Evolutionary conservation across 2,888 invertebrate species (phyloP), one percentile per base, ranked within the genome.

Genomic region (Deilephila elpenor): DNA sequence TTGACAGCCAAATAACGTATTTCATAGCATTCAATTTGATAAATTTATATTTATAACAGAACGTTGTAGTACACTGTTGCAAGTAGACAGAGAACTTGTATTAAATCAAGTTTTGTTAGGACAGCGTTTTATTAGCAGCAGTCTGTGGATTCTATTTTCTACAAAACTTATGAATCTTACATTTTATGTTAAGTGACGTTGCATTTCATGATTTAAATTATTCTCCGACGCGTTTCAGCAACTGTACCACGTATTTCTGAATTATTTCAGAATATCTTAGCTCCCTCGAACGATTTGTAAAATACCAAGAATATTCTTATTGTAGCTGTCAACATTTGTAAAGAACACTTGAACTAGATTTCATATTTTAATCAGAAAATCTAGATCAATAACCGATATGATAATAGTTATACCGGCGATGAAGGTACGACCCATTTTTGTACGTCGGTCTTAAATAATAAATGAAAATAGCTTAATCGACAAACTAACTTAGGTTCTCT

Each of bases 111-210:
- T 70, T 70, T 44, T 70, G 34, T 62, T 2, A 34, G 34, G 62
- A 62, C 62, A 62, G 34, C 34, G 3, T 62, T 37, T 62, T 62
- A 62, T 62, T 62, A 19, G 34, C 7, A 37, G 34, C 67, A 34
- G 73, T 71, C 34, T 37, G 53, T 53, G 71, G 44, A 71, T 71
- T 67, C 64, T 37, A 73, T 71, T 71, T 71, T 73, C 25, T 20
- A 5, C 25, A 59, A 71, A 74, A 32, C 32, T 64, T 20, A 34
- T 37, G 73, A 37, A 67, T 32, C 29, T 59, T 44, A 19, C 73
- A 25, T 29, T 14, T 70, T 71, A 51, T 60, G 34, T 51, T 71
- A 59, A 25, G 70, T 56, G 32, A 70, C 56, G 29, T 37, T 11
- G 62, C 37, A 64, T 64, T 64, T 37, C 37, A 17, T 11, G 14